Conservation (phyloP, 2,113 vertebrate species). For the Tachysurus fulvidraco region DNA sequence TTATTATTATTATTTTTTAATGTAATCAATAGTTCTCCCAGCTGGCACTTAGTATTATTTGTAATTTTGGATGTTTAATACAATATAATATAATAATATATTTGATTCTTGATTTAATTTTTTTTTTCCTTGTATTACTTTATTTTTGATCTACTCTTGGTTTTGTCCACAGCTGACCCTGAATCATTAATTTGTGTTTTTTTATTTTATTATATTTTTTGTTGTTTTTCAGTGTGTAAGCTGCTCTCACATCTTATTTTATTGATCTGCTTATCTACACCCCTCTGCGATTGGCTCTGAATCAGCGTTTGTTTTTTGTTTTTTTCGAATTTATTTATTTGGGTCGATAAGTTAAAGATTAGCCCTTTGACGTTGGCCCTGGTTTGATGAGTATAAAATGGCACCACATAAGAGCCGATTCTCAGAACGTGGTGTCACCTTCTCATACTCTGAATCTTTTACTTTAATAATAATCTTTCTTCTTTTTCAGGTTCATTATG, state of each 20-base stretch:
- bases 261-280: neutral
- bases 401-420: neutral
- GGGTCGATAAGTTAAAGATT: neutral
- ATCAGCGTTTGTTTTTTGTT: neutral
- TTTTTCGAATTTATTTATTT: neutral
- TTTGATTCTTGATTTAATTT: neutral
- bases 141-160: neutral
- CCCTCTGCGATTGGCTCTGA: conserved; percentile 1
- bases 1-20: too few species aligned
- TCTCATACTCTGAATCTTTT: neutral
- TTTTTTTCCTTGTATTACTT: neutral
- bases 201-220: neutral
- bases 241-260: neutral
- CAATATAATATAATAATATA: neutral
- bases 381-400: conserved; percentile 5
- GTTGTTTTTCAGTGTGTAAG: neutral
- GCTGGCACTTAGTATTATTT: too few species aligned
- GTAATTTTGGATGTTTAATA: neutral
- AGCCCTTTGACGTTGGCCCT: conserved; percentile 28
- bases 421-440: too few species aligned
- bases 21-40: too few species aligned
- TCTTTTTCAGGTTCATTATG: conserved; percentile 38
- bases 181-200: neutral
- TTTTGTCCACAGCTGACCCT: neutral
- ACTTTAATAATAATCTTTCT: neutral